These are phyloP conservation scores for Pelecanus crispus DNA, from an alignment of 2,113 vertebrate species.

Conservation along the genomic window DNA sequence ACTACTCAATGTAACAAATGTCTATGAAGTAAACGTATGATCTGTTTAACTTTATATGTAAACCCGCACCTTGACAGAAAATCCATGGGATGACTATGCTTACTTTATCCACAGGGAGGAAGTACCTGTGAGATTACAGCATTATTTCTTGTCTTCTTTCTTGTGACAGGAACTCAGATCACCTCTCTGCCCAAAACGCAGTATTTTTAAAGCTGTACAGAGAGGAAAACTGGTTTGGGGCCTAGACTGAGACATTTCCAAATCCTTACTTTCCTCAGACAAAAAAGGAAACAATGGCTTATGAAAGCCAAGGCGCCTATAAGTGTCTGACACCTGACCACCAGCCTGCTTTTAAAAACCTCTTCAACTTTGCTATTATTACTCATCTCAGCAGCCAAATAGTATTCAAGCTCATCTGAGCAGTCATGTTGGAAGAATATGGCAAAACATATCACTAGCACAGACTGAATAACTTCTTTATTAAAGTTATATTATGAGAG, in stretches of 20 bases:
- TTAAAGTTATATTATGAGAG: background rate
- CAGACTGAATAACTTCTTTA: background rate
- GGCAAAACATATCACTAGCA: background rate
- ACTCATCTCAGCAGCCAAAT: background rate
- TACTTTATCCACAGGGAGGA: background rate
- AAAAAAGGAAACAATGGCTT: background rate
- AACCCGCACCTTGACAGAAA: background rate
- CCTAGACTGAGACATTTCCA: background rate
- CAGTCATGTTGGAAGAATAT: rapidly evolving
- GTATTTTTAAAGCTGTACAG: background rate
- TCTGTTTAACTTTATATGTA: background rate
- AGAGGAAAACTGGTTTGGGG: background rate
- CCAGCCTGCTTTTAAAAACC: background rate
- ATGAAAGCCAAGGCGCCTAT: background rate
- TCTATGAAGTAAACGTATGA: background rate
- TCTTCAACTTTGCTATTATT: background rate
- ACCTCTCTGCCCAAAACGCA: background rate
- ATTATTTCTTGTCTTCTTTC: background rate
- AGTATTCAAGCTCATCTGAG: background rate
- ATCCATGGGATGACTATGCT: background rate
- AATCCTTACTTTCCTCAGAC: background rate
- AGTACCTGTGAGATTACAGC: background rate
- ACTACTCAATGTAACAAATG: background rate
- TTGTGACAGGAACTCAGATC: background rate
- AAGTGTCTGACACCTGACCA: background rate